Percentiles rank a stretch among this genome's conserved stretches.
These are phyloP conservation scores for Drosophila jambulina DNA, from an alignment of 1,140 invertebrate species.

Conservation along the genomic window DNA sequence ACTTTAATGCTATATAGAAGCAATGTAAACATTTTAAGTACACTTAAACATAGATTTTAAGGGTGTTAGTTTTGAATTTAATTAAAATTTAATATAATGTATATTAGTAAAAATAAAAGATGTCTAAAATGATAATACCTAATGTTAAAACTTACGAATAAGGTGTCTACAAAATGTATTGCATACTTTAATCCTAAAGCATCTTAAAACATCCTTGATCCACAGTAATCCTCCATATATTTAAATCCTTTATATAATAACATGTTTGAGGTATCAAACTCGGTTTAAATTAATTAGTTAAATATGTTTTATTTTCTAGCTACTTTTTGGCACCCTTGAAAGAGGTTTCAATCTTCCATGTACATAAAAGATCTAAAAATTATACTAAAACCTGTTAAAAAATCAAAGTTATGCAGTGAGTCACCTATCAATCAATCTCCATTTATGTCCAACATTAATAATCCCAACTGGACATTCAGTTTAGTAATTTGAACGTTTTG, in stretches of 20 bases:
- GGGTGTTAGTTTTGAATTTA: too few relatives aligned
- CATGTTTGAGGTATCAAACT: background rate
- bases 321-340: background rate
- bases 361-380: background rate
- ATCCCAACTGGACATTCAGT: background rate
- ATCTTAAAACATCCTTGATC: background rate
- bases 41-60: background rate
- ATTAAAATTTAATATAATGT: too few relatives aligned
- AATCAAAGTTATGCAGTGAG: too few relatives aligned
- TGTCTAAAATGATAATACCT: background rate
- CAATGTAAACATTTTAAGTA: too few relatives aligned
- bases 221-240: background rate
- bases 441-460: background rate
- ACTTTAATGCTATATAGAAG: too few relatives aligned
- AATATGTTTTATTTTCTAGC: background rate
- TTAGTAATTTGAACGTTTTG: background rate
- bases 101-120: background rate
- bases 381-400: background rate
- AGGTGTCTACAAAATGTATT: background rate
- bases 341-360: background rate
- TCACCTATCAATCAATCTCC: constrained; percentile 1
- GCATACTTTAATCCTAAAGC: background rate
- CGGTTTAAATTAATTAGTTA: background rate
- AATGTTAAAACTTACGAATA: background rate
- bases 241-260: background rate